Evolutionary conservation across 2,113 vertebrate genomes (phyloP).

Genomic region (Gopherus flavomarginatus): DNA sequence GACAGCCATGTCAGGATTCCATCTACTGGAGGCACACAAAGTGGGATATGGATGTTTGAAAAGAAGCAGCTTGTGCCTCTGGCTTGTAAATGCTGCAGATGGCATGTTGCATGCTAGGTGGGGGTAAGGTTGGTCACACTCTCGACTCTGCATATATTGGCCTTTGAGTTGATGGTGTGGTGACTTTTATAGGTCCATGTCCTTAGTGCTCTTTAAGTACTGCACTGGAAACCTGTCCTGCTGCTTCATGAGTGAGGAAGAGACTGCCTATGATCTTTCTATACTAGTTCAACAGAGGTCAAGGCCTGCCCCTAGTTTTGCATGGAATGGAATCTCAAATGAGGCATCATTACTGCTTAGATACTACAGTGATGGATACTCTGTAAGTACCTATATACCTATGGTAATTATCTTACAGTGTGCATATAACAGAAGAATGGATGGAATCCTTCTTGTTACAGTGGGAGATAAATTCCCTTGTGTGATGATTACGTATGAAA

Average conservation of each 20-base stretch:
- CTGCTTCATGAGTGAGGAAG: not conserved
- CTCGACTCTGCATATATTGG: conserved; percentile 6
- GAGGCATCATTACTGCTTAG: not conserved
- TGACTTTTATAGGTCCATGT: not conserved
- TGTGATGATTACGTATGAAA: not conserved
- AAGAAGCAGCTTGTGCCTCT: conserved; percentile 57
- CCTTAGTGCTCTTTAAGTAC: not conserved
- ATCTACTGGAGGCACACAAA: not conserved
- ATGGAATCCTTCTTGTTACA: not conserved
- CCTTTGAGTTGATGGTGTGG: not conserved
- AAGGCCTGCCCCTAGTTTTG: not conserved
- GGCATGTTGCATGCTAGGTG: conserved; percentile 8
- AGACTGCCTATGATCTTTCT: not conserved
- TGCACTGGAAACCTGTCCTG: not conserved
- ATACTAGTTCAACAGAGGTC: not conserved
- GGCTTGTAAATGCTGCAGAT: conserved; percentile 20
- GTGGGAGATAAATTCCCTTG: not conserved
- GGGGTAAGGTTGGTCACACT: conserved; percentile 11
- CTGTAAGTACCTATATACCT: not conserved
- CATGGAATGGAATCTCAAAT: not conserved
- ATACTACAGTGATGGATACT: not conserved
- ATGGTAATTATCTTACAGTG: not conserved
- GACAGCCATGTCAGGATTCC: conserved; percentile 64
- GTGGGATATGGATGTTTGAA: conserved; percentile 4
- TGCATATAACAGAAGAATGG: not conserved